phyloP scores from a whole-genome alignment of 2,113 vertebrate genomes.

The Centrocercus urophasianus region DNA sequence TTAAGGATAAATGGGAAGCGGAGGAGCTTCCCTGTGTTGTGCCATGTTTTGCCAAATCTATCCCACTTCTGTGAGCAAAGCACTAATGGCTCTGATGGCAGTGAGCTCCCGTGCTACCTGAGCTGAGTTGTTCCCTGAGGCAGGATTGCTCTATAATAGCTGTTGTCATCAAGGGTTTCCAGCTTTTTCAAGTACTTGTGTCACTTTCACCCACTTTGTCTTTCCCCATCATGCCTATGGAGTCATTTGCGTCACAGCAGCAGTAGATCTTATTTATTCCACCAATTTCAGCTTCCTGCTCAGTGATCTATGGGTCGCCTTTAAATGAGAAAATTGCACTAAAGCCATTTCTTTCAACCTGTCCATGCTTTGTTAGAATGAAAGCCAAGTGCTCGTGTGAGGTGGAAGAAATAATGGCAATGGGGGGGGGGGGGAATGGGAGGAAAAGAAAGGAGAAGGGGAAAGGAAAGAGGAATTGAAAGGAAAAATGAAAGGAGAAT shows the following conservation, averaged over 20 bases:
- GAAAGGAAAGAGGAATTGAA: too few relatives aligned
- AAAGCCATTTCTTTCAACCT: neutral
- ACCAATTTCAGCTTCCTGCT: neutral
- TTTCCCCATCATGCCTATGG: neutral
- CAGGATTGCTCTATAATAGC: neutral
- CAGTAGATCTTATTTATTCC: neutral
- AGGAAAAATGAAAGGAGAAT: too few relatives aligned
- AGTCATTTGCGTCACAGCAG: neutral
- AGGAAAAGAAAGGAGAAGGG: too few relatives aligned
- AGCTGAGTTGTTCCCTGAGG: neutral
- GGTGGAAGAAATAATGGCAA: neutral
- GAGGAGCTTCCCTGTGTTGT: neutral
- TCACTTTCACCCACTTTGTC: neutral
- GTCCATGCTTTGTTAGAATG: neutral
- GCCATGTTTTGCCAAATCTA: neutral
- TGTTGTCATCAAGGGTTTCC: neutral
- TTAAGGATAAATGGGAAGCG: neutral
- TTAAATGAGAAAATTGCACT: neutral
- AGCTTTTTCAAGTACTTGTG: neutral
- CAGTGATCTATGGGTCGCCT: neutral
- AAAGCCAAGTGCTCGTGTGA: neutral
- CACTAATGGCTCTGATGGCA: neutral
- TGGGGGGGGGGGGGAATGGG: neutral
- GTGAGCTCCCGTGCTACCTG: neutral
- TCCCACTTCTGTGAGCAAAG: neutral